Evolutionary conservation across 2,888 invertebrate species (phyloP), one percentile per base, ranked within the genome.

Genomic region (Tenthredo mesomela): DNA sequence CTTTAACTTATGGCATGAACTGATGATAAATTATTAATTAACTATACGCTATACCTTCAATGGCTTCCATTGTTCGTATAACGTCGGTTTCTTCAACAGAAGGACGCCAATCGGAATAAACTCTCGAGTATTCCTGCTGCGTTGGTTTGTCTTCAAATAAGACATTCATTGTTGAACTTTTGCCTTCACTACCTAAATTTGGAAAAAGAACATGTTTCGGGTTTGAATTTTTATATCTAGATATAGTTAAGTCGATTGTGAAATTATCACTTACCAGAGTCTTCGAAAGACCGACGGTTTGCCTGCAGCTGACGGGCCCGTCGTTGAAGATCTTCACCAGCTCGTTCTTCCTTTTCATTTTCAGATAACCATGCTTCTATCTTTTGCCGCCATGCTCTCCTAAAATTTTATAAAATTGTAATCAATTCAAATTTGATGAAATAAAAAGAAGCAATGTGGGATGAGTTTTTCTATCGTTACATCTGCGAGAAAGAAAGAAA

Each of bases 331-430:
- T 96, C 96, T 88, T 96, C 96, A 87, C 95, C 96, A 88, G 95
- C 95, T 89, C 95, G 95, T 92, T 97, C 97, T 91, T 96, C 97
- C 91, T 96, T 96, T 92, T 97, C 97, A 94, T 97, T 97, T 85
- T 97, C 97, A 88, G 97, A 96, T 87, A 98, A 94, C 98, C 98
- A 98, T 7, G 97, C 97, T 93, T 98, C 98, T 90, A 98, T 98
- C 93, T 98, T 98, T 92, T 97, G 97, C 78, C 97, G 95, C 97
- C 97, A 97, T 91, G 97, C 97, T 93, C 96, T 97, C 89, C 93
- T 95, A 91, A 47, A 37, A 78, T 29, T 33, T 29, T 50, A 43
- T 18, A 70, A 18, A 71, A 86, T 73, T 58, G 29, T 10, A 33
- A 71, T 61, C 25, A 77, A 70, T 50, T 5, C 93, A 92, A 84